Percentiles rank a stretch among this genome's conserved stretches.
phyloP scores from a whole-genome alignment of 2,797 vertebrate genomes.

The Pipistrellus nathusii region DNA sequence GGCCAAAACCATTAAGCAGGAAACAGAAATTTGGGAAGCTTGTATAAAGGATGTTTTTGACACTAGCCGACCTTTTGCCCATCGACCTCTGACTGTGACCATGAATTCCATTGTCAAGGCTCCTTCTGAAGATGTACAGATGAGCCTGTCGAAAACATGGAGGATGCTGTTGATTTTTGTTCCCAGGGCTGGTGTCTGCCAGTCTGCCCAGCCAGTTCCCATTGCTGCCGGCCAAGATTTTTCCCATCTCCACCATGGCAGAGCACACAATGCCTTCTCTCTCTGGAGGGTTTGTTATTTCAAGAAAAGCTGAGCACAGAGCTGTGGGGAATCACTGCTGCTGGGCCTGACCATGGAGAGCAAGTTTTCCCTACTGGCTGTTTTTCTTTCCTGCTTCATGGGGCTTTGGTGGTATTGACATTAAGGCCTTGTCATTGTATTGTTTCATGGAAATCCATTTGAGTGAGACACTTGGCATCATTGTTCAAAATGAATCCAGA shows the following conservation, averaged over 20 bases:
- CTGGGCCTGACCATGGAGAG: constrained; percentile 76
- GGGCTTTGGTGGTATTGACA: constrained; percentile 51
- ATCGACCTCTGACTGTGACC: background rate
- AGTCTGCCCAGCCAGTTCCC: background rate
- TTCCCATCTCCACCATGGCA: background rate
- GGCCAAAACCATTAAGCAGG: constrained; percentile 5
- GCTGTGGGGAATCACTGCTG: constrained; percentile 61
- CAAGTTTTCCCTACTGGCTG: constrained; percentile 69
- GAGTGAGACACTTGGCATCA: background rate
- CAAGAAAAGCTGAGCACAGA: constrained; percentile 76
- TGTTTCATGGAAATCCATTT: constrained; percentile 64
- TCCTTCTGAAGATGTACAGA: background rate
- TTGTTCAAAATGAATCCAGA: constrained; percentile 45
- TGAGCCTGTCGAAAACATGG: accelerated
- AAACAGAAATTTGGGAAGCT: background rate
- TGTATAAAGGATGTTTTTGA: background rate
- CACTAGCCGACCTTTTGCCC: background rate
- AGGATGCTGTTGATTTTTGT: background rate
- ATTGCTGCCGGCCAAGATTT: background rate
- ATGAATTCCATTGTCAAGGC: background rate
- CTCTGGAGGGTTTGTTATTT: constrained; percentile 80
- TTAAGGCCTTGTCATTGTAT: constrained; percentile 34
- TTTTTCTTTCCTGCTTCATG: constrained; percentile 72
- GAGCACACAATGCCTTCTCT: background rate
- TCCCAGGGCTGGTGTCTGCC: background rate